Percentiles rank a stretch among this genome's conserved stretches.
Evolutionary conservation across 2,888 invertebrate genomes (phyloP).

Genomic region (Cataglyphis cursor): DNA sequence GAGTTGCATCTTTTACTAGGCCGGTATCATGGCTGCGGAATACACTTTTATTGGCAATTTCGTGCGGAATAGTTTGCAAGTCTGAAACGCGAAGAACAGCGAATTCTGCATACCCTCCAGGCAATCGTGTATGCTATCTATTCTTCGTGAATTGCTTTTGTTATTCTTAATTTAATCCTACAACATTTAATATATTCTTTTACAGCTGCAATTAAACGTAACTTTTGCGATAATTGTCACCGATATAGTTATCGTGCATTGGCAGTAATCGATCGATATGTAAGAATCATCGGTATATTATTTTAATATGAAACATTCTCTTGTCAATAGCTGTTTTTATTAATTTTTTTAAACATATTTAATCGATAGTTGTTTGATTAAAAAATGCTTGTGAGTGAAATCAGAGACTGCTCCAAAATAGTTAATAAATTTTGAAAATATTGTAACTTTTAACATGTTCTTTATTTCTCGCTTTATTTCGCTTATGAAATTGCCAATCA

Average conservation of each 20-base stretch:
- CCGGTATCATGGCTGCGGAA: constrained; percentile 73
- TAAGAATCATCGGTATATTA: neutral
- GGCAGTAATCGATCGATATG: neutral
- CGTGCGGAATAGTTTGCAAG: constrained; percentile 71
- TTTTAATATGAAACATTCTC: neutral
- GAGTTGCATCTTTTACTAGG: constrained; percentile 72
- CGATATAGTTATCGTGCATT: neutral
- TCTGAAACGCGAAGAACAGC: constrained; percentile 67
- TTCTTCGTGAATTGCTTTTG: constrained; percentile 61
- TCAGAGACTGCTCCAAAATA: neutral
- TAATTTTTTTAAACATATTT: neutral
- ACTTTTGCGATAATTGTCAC: neutral
- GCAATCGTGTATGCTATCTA: constrained; percentile 58
- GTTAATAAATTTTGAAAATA: neutral
- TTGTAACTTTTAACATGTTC: neutral
- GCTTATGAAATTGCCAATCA: neutral
- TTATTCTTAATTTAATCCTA: constrained; percentile 59
- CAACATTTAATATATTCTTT: constrained; percentile 28
- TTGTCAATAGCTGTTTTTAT: neutral
- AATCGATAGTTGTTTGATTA: neutral
- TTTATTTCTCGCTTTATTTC: constrained; percentile 15
- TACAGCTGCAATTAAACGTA: neutral
- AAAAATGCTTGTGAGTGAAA: neutral
- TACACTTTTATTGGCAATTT: constrained; percentile 80
- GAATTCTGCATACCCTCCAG: constrained; percentile 70